Evolutionary conservation across 1,140 invertebrate genomes (phyloP).

Genomic region (Teleopsis dalmanni): DNA sequence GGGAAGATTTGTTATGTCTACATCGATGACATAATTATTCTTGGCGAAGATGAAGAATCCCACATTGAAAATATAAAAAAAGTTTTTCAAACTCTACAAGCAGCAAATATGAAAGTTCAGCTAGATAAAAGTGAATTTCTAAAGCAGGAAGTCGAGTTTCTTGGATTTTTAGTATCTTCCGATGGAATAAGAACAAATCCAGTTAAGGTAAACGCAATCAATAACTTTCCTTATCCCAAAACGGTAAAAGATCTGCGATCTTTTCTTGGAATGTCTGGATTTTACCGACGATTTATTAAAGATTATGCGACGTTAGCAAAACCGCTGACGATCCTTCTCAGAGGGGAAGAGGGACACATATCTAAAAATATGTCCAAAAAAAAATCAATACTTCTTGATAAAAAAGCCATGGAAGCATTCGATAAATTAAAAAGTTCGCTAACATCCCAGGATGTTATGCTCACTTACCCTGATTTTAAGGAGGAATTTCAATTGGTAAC

Average conservation of each 20-base stretch:
- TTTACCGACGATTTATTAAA: constrained; percentile 4
- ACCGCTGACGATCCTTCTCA: constrained; percentile 1
- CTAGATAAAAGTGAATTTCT: background rate
- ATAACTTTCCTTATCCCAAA: constrained; percentile 2
- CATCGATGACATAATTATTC: constrained; percentile 5
- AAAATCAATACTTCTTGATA: too few species aligned
- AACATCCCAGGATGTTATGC: too few species aligned
- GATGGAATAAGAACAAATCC: constrained; percentile 11
- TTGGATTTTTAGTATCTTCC: too few species aligned
- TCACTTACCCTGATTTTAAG: too few species aligned
- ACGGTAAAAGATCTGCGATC: constrained; percentile 1
- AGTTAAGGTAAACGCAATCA: constrained; percentile 16
- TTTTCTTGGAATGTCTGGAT: constrained; percentile 7
- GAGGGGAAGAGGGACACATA: constrained; percentile 4
- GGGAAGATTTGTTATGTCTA: constrained; percentile 3
- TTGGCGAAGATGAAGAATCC: background rate
- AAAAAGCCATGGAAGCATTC: too few species aligned
- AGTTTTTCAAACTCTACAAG: constrained; percentile 4
- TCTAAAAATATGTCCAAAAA: background rate
- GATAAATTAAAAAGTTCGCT: too few species aligned
- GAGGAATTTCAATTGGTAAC: constrained; percentile 32
- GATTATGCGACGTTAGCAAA: constrained; percentile 3
- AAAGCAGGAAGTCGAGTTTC: too few species aligned
- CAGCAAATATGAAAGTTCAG: constrained; percentile 2
- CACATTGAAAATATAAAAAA: constrained; percentile 1